Conservation (phyloP, 2,888 invertebrate genomes). For the Aphidius colemani region DNA sequence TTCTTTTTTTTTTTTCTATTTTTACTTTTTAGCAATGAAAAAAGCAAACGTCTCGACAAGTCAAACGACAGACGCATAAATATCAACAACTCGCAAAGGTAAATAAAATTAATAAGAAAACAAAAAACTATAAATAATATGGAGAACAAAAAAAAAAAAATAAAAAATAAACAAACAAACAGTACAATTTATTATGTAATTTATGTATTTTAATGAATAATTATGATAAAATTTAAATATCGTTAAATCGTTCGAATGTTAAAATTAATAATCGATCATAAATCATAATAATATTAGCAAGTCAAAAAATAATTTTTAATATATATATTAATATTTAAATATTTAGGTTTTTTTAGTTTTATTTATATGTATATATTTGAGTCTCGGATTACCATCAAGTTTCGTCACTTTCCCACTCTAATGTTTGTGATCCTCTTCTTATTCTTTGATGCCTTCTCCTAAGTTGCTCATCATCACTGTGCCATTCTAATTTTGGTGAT, state of each 20-base stretch:
- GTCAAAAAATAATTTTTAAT: no score
- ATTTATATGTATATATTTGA: no score
- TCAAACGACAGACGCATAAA: neutral
- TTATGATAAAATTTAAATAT: neutral
- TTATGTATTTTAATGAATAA: neutral
- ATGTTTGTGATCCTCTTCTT: constrained; percentile 6
- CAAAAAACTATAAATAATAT: no score
- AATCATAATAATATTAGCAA: no score
- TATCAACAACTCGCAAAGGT: constrained; percentile 6
- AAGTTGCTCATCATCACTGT: constrained; percentile 43
- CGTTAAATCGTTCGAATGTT: no score
- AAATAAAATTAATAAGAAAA: neutral
- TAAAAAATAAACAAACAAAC: neutral
- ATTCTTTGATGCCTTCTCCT: constrained; percentile 29
- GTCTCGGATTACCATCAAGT: constrained; percentile 39
- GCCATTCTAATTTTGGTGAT: constrained; percentile 39
- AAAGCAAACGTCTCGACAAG: neutral
- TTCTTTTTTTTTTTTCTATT: no score
- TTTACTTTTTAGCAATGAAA: neutral
- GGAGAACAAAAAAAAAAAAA: neutral
- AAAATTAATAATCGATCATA: no score
- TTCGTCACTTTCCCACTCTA: constrained; percentile 45
- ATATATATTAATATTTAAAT: no score
- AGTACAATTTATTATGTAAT: neutral
- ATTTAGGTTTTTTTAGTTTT: no score